Evolutionary conservation across 2,113 vertebrate species (phyloP), one percentile per base, ranked within the genome.

Genomic region (Cryptomyrus ogoouensis): DNA sequence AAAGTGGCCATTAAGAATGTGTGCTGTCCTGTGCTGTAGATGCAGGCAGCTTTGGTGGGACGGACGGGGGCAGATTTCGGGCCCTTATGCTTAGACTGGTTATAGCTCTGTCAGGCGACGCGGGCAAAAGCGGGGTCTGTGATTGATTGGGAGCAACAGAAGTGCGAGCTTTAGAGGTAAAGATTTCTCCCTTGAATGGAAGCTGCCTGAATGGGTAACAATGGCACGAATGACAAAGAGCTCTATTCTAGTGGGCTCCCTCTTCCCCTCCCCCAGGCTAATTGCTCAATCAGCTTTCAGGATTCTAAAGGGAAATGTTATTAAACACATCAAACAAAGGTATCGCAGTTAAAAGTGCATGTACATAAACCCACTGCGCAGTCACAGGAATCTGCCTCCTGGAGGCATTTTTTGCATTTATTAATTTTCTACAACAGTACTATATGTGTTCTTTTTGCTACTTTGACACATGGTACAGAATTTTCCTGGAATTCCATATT

Each of bases 91-190:
- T 39, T 46, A 74, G 85, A 88, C 24, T 49, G 77, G 86, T 31
- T 15, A 17, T 39, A 46, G 88, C 83, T 91, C 62, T 88, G 77
- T 90, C 83, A 89, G 39, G 52, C 87, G 88, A 83, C 88, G 83
- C 19, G n/a, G 74, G 53, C 52, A 31, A 53, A 89, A 87, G 83
- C 88, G 49, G 70, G 19, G 31, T 13, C 83, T 17, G 66, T 89
- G 89, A 91, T 90, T 90, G 88, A 90, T 90, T 88, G 91, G 77
- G 89, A 91, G 91, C 89, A 90, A 62, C 74, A 90, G 87, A 85
- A 56, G 77, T 90, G 58, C 56, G 66, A 47, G 77, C 83, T 90
- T 90, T 39, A 70, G 83, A 17, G 56, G 87, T 86, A 80, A 58
- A 77, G 85, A 52, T 35, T 89, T 87, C 88, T 35, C 56, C 56